Base-by-base conservation (phyloP, 1,140 invertebrate species). In the Caenorhabditis tropicalis region DNA sequence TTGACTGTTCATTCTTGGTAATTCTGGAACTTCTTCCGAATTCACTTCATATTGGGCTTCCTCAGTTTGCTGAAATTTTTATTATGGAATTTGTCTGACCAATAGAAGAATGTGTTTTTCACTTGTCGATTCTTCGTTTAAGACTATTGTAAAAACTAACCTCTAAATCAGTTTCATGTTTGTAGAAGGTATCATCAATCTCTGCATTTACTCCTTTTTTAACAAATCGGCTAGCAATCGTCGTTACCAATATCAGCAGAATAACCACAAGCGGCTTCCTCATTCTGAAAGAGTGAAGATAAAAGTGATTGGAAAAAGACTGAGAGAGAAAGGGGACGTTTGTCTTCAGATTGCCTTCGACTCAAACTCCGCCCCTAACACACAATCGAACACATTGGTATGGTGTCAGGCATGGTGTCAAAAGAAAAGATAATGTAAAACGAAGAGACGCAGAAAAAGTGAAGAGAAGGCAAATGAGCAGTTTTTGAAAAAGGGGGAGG, bases 181-280 rank as follows among this genome's bases (percentile, higher is more conserved):
- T 74, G 19, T 81, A 49, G 6, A 29, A 29, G 16, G 46, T 81
- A 29, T 81, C 46, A 0, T 21, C 51, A 31, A 81, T 51, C 27
- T 81, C 46, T n/a, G 79, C 51, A 19, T 81, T 81, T 0, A 16
- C 48, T 39, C 24, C 19, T 82, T 60, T 82, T 31, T 29, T 27
- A 33, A 70, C 60, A 27, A 65, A 82, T 46, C 43, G 56, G 36
- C 56, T 19, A 16, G 9, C 9, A 7, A 43, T 24, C n/a, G 82
- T 82, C 43, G 82, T 49, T 6, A 82, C 82, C 12, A 82, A 19
- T 48, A 82, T 31, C 33, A 82, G 46, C 43, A 82, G 60, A 4
- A 74, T 15, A 27, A 74, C 65, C 60, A 82, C 56, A 21, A 82
- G 60, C n/a, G 82, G 82, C 60, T 82, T 82, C 60, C 82, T 82